phyloP scores from a whole-genome alignment of 2,797 vertebrate genomes.

The Stomatorhinus walkeri region DNA sequence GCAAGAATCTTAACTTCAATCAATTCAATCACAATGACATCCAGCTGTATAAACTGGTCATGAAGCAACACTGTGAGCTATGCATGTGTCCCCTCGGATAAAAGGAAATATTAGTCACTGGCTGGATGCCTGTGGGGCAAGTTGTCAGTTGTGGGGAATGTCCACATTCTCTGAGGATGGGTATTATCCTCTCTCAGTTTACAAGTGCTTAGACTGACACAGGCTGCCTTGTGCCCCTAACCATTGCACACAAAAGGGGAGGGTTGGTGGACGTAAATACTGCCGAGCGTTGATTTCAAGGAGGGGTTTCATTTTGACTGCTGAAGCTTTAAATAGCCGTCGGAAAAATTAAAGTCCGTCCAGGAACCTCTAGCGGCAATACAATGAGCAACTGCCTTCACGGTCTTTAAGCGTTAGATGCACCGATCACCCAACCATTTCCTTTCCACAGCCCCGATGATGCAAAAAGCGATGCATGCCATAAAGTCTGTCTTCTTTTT shows the following conservation, averaged over 20 bases:
- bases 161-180: background rate
- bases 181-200: background rate
- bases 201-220: background rate
- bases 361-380: background rate
- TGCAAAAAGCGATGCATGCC: background rate
- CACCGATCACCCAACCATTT: background rate
- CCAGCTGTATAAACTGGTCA: conserved; percentile 1
- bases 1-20: background rate
- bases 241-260: background rate
- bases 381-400: background rate
- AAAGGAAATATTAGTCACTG: conserved; percentile 6
- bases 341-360: background rate
- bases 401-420: background rate
- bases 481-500: background rate
- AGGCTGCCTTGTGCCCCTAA: background rate
- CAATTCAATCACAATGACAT: background rate
- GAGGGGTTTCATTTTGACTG: conserved; percentile 10
- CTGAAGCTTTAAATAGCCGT: conserved; percentile 3
- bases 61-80: background rate
- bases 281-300: background rate
- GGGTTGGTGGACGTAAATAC: background rate
- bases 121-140: background rate
- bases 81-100: background rate
- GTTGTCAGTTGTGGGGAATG: background rate
- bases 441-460: background rate